Conservation (phyloP, 2,797 vertebrate species). For the Synaphobranchus kaupii region DNA sequence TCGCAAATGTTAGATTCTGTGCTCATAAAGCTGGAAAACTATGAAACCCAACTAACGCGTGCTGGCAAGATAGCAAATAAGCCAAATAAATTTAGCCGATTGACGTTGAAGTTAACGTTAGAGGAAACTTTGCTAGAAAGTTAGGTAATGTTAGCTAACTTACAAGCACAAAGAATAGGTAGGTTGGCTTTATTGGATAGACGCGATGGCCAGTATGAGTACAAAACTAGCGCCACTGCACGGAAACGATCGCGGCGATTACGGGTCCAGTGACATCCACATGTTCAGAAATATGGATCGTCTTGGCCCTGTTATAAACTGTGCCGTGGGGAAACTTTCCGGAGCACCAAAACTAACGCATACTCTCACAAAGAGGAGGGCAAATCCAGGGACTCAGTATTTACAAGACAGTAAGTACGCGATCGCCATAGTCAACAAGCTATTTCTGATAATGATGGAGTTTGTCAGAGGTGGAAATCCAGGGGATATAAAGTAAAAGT, state of each 20-base stretch:
- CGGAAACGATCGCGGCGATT: conserved; percentile 38
- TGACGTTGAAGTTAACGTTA: not conserved
- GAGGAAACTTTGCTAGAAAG: not conserved
- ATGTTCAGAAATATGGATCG: not conserved
- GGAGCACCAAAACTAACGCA: conserved; percentile 34
- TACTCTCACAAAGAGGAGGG: conserved; percentile 36
- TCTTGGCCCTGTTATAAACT: not conserved
- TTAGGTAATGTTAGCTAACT: not conserved
- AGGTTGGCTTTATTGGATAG: conserved; percentile 23
- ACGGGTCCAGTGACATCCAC: not conserved
- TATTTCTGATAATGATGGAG: not conserved
- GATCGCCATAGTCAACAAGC: not conserved
- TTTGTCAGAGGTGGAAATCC: too few relatives aligned
- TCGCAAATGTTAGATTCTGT: not conserved
- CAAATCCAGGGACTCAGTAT: conserved; percentile 39
- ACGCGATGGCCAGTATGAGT: conserved; percentile 16
- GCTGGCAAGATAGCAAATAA: not conserved
- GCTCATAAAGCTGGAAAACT: not conserved
- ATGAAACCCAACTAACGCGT: not conserved
- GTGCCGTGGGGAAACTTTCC: conserved; percentile 41
- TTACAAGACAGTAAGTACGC: conserved; percentile 17
- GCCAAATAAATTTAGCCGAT: not conserved
- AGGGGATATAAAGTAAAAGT: too few relatives aligned
- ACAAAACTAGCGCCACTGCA: conserved; percentile 46
- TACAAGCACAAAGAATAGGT: not conserved